Evolutionary conservation across 2,888 invertebrate species (phyloP).

Genomic region (Diaperis boleti): DNA sequence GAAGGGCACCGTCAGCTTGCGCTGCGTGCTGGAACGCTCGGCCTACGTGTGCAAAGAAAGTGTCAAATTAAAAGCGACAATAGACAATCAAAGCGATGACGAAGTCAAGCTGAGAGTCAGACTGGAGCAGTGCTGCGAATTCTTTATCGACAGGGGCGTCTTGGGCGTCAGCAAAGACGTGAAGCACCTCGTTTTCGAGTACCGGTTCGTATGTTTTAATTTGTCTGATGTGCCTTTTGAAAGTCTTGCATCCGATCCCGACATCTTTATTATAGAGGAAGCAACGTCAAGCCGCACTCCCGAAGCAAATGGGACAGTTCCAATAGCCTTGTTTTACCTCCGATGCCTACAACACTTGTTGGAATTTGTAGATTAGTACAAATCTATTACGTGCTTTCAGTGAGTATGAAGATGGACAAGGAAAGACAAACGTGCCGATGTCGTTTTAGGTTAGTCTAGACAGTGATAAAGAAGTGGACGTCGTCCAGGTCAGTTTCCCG

Average conservation of each 20-base stretch:
- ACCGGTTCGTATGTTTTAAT: too few relatives aligned
- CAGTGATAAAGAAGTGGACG: slow-evolving; percentile 77
- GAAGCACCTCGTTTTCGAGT: slow-evolving; percentile 78
- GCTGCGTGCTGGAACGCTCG: slow-evolving; percentile 77
- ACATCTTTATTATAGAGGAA: slow-evolving; percentile 66
- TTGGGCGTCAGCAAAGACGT: slow-evolving; percentile 78
- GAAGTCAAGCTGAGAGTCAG: slow-evolving; percentile 62
- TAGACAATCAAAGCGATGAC: slow-evolving; percentile 73
- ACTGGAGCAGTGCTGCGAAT: slow-evolving; percentile 76
- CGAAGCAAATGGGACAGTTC: slow-evolving; percentile 77
- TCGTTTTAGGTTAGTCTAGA: slow-evolving; percentile 76
- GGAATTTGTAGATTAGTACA: slow-evolving; percentile 76
- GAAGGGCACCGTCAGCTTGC: slow-evolving; percentile 75
- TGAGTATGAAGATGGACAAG: slow-evolving; percentile 59
- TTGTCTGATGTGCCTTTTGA: too few relatives aligned
- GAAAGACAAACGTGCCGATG: background rate
- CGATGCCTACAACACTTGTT: slow-evolving; percentile 80
- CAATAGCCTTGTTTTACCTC: slow-evolving; percentile 76
- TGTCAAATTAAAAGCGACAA: slow-evolving; percentile 75
- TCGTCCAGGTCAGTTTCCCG: slow-evolving; percentile 80
- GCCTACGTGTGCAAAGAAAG: slow-evolving; percentile 83
- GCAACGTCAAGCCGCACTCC: slow-evolving; percentile 72
- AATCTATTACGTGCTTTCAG: slow-evolving; percentile 80
- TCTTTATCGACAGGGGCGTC: slow-evolving; percentile 81
- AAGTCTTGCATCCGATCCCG: too few relatives aligned